A percentile compares a stretch with the other conserved stretches of the same genome.
These are phyloP conservation scores for Aquatica leii DNA, from an alignment of 2,888 invertebrate species.

Conservation along the genomic window DNA sequence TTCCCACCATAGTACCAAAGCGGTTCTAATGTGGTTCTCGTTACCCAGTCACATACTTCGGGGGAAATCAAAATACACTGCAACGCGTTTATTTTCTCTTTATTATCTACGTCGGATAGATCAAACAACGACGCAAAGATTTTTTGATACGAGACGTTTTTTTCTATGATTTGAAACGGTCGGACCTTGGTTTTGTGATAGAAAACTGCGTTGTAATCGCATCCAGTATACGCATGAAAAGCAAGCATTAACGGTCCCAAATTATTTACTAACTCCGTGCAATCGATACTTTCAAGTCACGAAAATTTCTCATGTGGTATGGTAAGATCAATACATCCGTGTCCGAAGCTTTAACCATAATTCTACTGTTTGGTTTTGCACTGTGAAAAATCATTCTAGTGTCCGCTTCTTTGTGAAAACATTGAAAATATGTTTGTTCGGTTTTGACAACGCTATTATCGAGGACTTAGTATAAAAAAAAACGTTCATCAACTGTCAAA, in stretches of 20 bases:
- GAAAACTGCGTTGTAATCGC: background rate
- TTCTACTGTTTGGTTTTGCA: background rate
- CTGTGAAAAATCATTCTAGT: constrained; percentile 1
- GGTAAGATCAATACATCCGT: background rate
- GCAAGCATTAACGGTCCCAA: background rate
- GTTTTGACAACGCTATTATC: no score
- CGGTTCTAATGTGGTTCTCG: background rate
- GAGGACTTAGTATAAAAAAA: no score
- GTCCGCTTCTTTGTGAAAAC: background rate
- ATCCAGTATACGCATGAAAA: background rate
- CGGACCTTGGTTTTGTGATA: background rate
- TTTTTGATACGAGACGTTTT: background rate
- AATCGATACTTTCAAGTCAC: background rate
- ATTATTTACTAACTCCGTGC: background rate
- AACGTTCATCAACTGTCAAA: no score
- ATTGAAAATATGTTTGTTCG: background rate
- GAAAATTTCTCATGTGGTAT: background rate
- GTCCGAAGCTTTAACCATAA: background rate
- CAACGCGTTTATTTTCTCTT: background rate
- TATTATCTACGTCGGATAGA: background rate
- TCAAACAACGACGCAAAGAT: background rate
- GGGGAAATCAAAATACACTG: constrained; percentile 38
- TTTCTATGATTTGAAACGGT: no score
- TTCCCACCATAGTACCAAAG: background rate
- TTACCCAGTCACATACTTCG: constrained; percentile 35